These are phyloP conservation scores for Dromiciops gliroides DNA, from an alignment of 2,113 vertebrate genomes.

Conservation along the genomic window DNA sequence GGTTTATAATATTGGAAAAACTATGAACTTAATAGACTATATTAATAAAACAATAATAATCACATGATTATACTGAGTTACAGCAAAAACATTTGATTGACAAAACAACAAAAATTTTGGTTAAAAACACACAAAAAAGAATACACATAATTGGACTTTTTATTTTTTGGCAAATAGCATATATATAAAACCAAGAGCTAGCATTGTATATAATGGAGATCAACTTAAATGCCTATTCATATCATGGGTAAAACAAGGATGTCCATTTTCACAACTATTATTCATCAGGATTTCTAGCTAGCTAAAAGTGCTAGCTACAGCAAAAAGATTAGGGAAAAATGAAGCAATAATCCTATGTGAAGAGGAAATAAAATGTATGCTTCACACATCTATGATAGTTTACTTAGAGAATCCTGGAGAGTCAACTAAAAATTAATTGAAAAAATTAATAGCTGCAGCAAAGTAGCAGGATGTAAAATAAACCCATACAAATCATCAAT, in stretches of 20 bases:
- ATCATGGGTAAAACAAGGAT: neutral
- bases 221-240: neutral
- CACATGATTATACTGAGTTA: neutral
- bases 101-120: neutral
- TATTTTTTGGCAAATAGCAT: neutral
- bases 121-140: neutral
- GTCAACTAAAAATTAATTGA: neutral
- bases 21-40: neutral
- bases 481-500: neutral
- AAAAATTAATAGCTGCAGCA: neutral
- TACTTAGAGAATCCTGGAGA: neutral
- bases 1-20: neutral
- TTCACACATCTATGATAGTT: neutral
- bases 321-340: neutral
- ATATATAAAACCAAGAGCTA: neutral
- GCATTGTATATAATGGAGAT: neutral
- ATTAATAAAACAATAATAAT: neutral
- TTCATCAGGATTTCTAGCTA: neutral
- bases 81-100: neutral
- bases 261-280: neutral
- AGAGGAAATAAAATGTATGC: neutral
- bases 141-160: neutral
- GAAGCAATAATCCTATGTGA: neutral
- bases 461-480: neutral
- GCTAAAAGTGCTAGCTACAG: neutral